Evolutionary conservation across 53 echinoderm and acorn worm genomes (phyloP), one percentile per base, ranked within the genome.

Genomic region (Antedon mediterranea): DNA sequence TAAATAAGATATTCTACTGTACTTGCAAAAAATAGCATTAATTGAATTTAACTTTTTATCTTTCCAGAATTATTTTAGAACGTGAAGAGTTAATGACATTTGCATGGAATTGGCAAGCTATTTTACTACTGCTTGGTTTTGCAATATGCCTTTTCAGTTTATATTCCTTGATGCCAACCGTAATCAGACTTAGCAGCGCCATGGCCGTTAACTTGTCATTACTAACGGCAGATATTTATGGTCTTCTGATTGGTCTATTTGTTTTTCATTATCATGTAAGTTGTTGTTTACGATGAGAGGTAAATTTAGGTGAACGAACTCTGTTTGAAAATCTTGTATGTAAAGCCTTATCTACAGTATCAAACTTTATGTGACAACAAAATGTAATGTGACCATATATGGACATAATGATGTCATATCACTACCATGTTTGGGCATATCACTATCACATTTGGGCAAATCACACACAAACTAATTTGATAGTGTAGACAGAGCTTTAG

Each of bases 181-280:
- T 97, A 84, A 97, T 97, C 78, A 30, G 82, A 43, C 89, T 89
- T 89, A 97, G 97, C 73, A 92, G 92, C 41, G 97, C 97, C 71
- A 87, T 88, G 32, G 91, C 84, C 31, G 97, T 89, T 73, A 97
- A 97, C 82, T 92, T 97, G 18, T 92, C 97, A 82, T 90, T 97
- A 75, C 79, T 97, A 37, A 97, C 97, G 0, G 97, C 97, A 26
- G 97, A 97, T 76, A 71, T 97, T 76, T 97, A 97, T 87, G 85
- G 89, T 31, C 82, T 97, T 1, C 78, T 92, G 34, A 78, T 91
- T 80, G 88, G 97, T 30, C 79, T 97, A 75, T 92, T 92, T 28
- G 43, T 92, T 30, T 97, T 97, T 78, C 82, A 86, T 1, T 97
- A 85, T 32, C 31, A 33, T 70, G 97, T 97, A 84, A 84, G 97